Evolutionary conservation across 2,797 vertebrate species (phyloP).

Genomic region (Mycteria americana): DNA sequence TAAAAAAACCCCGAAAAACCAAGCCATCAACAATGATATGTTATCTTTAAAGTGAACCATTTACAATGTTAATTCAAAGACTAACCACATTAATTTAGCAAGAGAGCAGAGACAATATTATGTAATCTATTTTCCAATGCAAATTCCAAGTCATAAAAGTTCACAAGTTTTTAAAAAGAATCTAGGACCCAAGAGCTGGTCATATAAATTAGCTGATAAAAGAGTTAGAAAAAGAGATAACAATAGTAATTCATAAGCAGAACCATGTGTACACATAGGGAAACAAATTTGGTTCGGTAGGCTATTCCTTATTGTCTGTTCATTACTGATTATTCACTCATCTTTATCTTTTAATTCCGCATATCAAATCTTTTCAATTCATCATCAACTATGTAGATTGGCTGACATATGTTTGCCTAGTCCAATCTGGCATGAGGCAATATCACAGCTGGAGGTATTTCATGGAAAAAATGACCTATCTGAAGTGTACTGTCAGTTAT

Average conservation of each 20-base stretch:
- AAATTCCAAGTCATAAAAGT: not conserved
- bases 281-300: not conserved
- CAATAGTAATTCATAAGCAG: not conserved
- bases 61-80: not conserved
- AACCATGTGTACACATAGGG: not conserved
- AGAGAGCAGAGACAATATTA: not conserved
- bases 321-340: not conserved
- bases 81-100: not conserved
- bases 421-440: not conserved
- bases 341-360: constrained; percentile 39
- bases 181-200: not conserved
- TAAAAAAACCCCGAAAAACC: not conserved
- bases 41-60: not conserved
- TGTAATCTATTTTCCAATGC: not conserved
- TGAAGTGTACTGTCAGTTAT: not conserved
- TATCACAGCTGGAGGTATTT: constrained; percentile 31
- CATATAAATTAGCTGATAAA: constrained; percentile 1
- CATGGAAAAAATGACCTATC: not conserved
- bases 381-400: not conserved
- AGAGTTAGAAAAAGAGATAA: constrained; percentile 1
- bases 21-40: not conserved
- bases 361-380: constrained; percentile 5
- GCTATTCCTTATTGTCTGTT: not conserved
- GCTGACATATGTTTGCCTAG: not conserved
- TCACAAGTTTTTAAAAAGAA: not conserved